Conservation (phyloP, 2,797 vertebrate genomes). For the Gymnopithys bicolor region DNA sequence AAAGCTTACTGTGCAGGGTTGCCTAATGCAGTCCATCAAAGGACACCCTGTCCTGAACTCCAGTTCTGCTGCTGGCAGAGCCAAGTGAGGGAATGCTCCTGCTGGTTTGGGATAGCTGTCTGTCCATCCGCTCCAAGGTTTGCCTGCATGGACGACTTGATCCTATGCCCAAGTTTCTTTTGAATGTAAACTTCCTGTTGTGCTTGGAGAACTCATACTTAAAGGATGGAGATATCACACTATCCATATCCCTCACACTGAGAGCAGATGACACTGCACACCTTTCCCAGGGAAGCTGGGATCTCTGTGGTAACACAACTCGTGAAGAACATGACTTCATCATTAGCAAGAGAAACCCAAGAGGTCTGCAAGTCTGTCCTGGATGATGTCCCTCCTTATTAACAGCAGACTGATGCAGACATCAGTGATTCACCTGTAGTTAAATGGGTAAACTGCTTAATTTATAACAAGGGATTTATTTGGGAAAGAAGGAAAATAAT, state of each 20-base stretch:
- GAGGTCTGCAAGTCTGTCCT: neutral
- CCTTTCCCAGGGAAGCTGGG: neutral
- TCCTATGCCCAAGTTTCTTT: neutral
- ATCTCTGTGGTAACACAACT: neutral
- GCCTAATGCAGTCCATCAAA: neutral
- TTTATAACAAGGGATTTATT: constrained; percentile 4
- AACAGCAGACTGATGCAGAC: neutral
- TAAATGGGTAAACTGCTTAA: constrained; percentile 16
- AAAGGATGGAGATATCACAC: neutral
- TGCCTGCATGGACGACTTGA: neutral
- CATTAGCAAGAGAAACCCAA: neutral
- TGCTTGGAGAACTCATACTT: neutral
- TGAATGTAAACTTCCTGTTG: neutral
- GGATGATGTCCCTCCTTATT: neutral
- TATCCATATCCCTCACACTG: neutral
- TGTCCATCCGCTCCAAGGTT: neutral
- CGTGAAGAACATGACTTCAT: neutral
- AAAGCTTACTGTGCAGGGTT: neutral
- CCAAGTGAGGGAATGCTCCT: neutral
- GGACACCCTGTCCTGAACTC: neutral
- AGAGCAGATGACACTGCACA: neutral
- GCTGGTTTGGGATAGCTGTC: rapidly evolving
- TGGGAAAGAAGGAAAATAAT: constrained; percentile 41
- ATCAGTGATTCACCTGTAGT: neutral
- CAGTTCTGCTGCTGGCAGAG: neutral